Evolutionary conservation across 2,113 vertebrate species (phyloP), one percentile per base, ranked within the genome.

Genomic region (Lipotes vexillifer): DNA sequence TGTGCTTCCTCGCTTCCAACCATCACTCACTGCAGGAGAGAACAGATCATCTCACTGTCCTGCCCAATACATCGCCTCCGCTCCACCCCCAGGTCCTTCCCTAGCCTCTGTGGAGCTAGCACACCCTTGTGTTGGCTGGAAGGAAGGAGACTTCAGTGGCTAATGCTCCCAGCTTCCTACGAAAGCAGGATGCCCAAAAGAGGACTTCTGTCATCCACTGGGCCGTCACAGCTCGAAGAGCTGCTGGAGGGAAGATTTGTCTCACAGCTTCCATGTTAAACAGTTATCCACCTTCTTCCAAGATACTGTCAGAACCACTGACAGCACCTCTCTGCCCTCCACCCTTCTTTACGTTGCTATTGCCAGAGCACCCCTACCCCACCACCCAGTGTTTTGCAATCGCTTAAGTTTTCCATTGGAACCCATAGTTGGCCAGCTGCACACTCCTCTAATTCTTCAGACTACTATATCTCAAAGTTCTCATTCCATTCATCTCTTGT

Each of bases 11-110:
- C 38, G 25, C 80, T 23, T 66, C 12, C 52, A 36, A 10, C 4
- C 0, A 21, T 8, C 20, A 61, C 1, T 68, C 29, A 36, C 41
- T 63, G 8, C 10, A 78, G 63, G 15, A 83, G 2, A 41, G 23
- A 52, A 21, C 1, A 18, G 8, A 4, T 12, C 15, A 59, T 74
- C n/a, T 81, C n/a, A 44, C 21, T 18, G 12, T 11, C 13, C 14
- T 85, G 23, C 20, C 44, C 31, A 49, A 0, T 8, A 25, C 18
- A 21, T 3, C 38, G 5, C 33, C 21, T 59, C 57, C 15, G 11
- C 14, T 25, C 78, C 2, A 44, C 0, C 2, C 20, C 38, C 11
- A 27, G 21, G 18, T 17, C 4, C 29, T 33, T 33, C 9, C 0
- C 12, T 15, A 59, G 23, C 18, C 23, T 38, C 25, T 59, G 12